Evolutionary conservation across 2,888 invertebrate genomes (phyloP), one percentile per base, ranked within the genome.

Genomic region (Plebejus argus): DNA sequence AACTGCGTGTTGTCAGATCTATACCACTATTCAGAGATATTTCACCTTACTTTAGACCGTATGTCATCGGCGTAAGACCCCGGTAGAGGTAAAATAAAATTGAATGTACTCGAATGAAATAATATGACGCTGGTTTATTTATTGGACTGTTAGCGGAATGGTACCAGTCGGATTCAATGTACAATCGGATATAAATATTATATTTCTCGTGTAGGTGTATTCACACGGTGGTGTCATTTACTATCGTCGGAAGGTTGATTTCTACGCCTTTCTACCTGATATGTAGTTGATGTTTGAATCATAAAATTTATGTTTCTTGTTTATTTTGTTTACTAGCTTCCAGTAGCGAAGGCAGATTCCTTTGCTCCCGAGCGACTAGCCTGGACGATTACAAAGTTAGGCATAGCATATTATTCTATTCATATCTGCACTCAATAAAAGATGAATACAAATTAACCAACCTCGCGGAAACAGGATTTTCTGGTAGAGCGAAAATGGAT

Each of bases 41-140:
- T 53, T 53, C 15, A 53, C 10, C 45, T 18, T 18, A 18, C 53
- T 53, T 53, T 18, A 18, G 18, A 53, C 53, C 18, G 5, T 53
- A 18, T 53, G 53, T 53, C 53, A 53, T 18, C 53, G 4, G 15
- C 53, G 18, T 1, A 53, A 53, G 53, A 18, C 3, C 18, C 5
- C 18, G 53, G 18, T 53, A 53, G 53, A 53, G 53, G 18, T 53
- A 53, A 53, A 18, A 53, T 53, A 53, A 53, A 53, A 53, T 53
- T 18, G 53, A 53, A 53, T 53, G 72, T 78, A 75, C 76, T 79
- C 71, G 78, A 77, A 75, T 77, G 78, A 75, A 87, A 88, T 88
- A 88, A 89, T 87, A 77, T 83, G 85, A 87, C 83, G 84, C 85
- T 85, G 82, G 83, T 84, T 83, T 83, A 79, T 83, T 83, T 83